phyloP scores from a whole-genome alignment of 1,140 invertebrate species.

The Musca domestica region DNA sequence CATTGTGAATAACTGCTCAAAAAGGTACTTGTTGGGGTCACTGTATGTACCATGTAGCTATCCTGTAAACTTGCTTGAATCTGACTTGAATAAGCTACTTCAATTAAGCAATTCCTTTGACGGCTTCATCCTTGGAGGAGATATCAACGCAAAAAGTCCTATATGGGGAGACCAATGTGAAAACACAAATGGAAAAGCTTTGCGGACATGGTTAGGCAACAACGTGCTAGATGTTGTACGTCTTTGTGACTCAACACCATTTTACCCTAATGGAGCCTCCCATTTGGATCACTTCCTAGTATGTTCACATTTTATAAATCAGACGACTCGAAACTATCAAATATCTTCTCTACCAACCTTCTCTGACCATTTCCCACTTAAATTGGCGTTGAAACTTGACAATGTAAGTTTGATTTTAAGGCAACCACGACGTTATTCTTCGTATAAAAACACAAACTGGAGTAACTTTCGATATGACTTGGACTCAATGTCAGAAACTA shows the following conservation, averaged over 20 bases:
- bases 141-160: not conserved
- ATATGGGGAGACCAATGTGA: not conserved
- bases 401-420: not conserved
- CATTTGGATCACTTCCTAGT: constrained; percentile 12
- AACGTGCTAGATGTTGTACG: not conserved
- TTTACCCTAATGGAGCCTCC: not conserved
- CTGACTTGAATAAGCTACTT: not conserved
- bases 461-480: not conserved
- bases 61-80: not conserved
- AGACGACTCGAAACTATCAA: not conserved
- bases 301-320: not conserved
- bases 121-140: not conserved
- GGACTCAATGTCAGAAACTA: not conserved
- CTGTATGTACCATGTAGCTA: too few relatives aligned
- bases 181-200: not conserved
- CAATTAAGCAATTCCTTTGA: not conserved
- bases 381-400: not conserved
- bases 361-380: not conserved
- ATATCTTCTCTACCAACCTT: not conserved
- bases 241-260: not conserved
- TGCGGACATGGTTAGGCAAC: not conserved
- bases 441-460: not conserved
- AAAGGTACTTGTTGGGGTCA: not conserved
- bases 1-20: not conserved
- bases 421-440: not conserved